Base-by-base conservation (phyloP, 2,113 vertebrate species). In the Nerophis ophidion region DNA sequence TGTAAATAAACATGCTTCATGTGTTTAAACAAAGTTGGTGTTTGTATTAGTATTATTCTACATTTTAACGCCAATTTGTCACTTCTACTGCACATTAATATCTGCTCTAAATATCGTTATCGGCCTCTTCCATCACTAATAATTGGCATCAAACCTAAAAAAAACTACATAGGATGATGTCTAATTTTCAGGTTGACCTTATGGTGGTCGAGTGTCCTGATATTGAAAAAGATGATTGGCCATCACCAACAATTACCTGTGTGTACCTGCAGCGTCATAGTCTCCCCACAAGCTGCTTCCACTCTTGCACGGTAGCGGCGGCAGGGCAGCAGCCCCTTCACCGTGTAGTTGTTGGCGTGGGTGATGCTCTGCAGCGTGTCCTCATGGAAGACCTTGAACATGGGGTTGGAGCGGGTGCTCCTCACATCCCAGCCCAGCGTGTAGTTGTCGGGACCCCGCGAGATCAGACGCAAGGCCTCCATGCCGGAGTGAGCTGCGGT, bases 281-380 rank as follows among this genome's bases (percentile, higher is more conserved):
- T 9, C 0, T 86, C 76, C 5, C 88, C 87, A 58, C 88, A 89
- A 51, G 88, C 44, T 0, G 86, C 87, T 58, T 82, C 85, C 74
- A 90, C 86, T 13, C 16, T 74, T 56, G 75, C 72, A 9, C 19
- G 61, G 66, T 86, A 79, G 14, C 4, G 57, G 0, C 34, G 63
- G 57, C 88, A 90, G 1, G 82, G 74, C 57, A 40, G 60, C 63
- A 90, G 71, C 0, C 78, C 79, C 4, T 6, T 35, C n/a, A 86
- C 79, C 0, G 69, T 77, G 81, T 75, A 72, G 51, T 9, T 62
- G 54, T 75, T 86, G 9, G 5, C 0, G 15, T 80, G 65, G 0
- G 87, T 90, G 42, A 64, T 71, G 40, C 59, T 77, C 58, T 77
- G 81, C 40, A 83, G 66, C n/a, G 0, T 72, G 54, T 65, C 84